phyloP scores from a whole-genome alignment of 2,113 vertebrate species.

The Boleophthalmus pectinirostris region DNA sequence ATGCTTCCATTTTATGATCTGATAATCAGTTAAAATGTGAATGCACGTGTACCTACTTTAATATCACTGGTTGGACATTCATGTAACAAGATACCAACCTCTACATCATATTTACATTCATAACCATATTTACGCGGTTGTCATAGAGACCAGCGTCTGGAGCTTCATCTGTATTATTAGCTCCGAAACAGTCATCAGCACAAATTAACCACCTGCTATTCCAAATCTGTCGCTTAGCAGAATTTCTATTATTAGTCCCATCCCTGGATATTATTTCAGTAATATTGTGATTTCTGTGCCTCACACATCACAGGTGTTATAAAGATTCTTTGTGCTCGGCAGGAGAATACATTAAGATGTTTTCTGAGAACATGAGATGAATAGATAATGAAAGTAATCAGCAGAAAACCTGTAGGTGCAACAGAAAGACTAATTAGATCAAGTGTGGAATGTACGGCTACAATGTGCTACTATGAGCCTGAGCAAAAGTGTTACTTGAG shows the following conservation, averaged over 20 bases:
- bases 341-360: neutral
- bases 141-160: neutral
- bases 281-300: neutral
- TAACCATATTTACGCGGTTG: neutral
- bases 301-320: neutral
- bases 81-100: neutral
- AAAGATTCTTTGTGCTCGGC: neutral
- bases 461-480: neutral
- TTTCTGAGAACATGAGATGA: neutral
- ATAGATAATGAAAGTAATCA: neutral
- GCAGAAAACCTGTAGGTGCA: constrained; percentile 2
- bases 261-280: neutral
- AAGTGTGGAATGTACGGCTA: neutral
- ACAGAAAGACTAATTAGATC: neutral
- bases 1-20: too few relatives aligned
- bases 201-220: constrained; percentile 13
- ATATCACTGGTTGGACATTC: neutral
- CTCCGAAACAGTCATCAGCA: constrained; percentile 6
- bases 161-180: constrained; percentile 12
- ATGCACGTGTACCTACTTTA: neutral
- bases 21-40: neutral
- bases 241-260: neutral
- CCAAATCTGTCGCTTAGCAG: constrained; percentile 1
- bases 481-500: neutral
- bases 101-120: neutral